These are phyloP conservation scores for Proterorhinus semilunaris DNA, from an alignment of 2,113 vertebrate genomes.

Conservation along the genomic window DNA sequence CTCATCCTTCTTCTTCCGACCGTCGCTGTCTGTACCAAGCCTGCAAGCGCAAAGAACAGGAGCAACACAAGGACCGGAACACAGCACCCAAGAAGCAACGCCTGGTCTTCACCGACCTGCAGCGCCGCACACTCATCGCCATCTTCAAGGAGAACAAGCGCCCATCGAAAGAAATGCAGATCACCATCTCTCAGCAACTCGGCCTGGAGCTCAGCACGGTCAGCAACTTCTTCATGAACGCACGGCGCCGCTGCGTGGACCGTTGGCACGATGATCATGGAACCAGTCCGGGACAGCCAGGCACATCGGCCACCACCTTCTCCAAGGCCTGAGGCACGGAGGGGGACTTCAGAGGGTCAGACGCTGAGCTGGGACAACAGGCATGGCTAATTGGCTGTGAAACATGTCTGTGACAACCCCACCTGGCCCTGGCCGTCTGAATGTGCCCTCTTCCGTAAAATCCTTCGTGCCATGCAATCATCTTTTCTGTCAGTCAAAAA, in stretches of 20 bases:
- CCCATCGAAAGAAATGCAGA: constrained; percentile 97
- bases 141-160: constrained; percentile 99
- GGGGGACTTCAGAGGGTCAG: constrained; percentile 39
- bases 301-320: constrained; percentile 88
- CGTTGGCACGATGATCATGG: constrained; percentile 94
- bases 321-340: constrained; percentile 91
- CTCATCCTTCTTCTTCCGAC: constrained; percentile 61
- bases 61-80: constrained; percentile 94
- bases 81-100: constrained; percentile 96
- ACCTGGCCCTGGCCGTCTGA: constrained; percentile 53
- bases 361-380: constrained; percentile 47
- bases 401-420: constrained; percentile 42
- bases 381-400: constrained; percentile 36
- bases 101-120: constrained; percentile 98
- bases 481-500: constrained; percentile 65
- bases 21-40: constrained; percentile 76
- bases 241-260: constrained; percentile 95
- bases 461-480: constrained; percentile 77
- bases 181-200: constrained; percentile 98
- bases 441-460: constrained; percentile 54
- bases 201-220: constrained; percentile 97
- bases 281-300: constrained; percentile 81
- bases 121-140: constrained; percentile 95
- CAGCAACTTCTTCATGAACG: constrained; percentile 99
- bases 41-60: constrained; percentile 98